phyloP scores from a whole-genome alignment of 2,113 vertebrate species.

The Channa argus region DNA sequence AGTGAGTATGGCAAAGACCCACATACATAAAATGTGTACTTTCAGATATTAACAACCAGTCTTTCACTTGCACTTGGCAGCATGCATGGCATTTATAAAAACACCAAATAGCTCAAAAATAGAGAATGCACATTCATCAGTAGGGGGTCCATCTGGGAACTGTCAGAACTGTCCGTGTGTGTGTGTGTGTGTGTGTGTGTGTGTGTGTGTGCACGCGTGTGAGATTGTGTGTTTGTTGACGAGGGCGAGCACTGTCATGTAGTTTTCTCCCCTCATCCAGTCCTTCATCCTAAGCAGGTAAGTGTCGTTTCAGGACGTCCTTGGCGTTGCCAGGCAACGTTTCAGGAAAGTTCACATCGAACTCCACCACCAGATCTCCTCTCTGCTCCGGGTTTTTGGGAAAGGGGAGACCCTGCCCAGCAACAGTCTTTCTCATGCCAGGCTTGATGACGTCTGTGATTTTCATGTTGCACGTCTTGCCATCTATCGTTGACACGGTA shows the following conservation, averaged over 20 bases:
- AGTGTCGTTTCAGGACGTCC: slow-evolving; percentile 95
- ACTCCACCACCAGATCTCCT: slow-evolving; percentile 97
- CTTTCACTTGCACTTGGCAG: slow-evolving; percentile 62
- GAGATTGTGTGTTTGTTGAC: slow-evolving; percentile 23
- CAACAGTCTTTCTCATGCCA: slow-evolving; percentile 94
- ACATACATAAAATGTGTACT: slow-evolving; percentile 56
- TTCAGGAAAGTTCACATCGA: slow-evolving; percentile 96
- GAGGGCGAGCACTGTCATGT: slow-evolving; percentile 25
- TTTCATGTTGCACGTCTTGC: slow-evolving; percentile 95
- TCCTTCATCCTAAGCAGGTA: slow-evolving; percentile 87
- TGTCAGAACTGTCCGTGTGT: slow-evolving; percentile 34
- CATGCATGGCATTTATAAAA: slow-evolving; percentile 80
- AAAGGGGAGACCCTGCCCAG: slow-evolving; percentile 94
- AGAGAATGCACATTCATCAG: slow-evolving; percentile 81
- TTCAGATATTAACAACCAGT: slow-evolving; percentile 64
- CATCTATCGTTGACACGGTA: slow-evolving; percentile 95
- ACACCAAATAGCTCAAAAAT: slow-evolving; percentile 77
- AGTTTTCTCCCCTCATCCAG: slow-evolving; percentile 8
- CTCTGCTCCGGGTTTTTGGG: slow-evolving; percentile 96
- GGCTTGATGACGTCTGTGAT: slow-evolving; percentile 97
- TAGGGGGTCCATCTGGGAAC: slow-evolving; percentile 62
- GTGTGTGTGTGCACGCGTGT: slow-evolving; percentile 14
- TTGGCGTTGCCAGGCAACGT: slow-evolving; percentile 92
- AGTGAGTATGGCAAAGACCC: slow-evolving; percentile 35
- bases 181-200: background rate